Conservation (phyloP, 2,797 vertebrate genomes). For the Chelmon rostratus region DNA sequence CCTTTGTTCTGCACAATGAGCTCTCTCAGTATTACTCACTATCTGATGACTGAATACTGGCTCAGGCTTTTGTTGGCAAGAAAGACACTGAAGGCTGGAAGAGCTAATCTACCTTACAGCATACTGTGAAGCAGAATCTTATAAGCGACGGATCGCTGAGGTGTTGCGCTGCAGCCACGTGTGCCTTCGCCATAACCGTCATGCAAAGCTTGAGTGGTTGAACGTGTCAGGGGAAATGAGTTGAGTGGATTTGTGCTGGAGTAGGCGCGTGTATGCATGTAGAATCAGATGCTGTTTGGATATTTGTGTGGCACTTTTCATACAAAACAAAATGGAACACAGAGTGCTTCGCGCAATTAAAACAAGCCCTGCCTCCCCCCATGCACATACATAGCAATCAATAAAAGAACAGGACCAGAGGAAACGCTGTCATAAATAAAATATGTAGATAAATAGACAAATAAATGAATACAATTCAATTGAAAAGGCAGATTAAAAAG, state of each 20-base stretch:
- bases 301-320: no score
- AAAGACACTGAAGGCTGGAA: constrained; percentile 14
- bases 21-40: constrained; percentile 51
- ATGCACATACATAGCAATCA: no score
- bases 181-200: constrained; percentile 31
- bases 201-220: constrained; percentile 37
- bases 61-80: constrained; percentile 58
- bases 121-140: constrained; percentile 7
- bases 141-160: constrained; percentile 11
- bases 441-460: no score
- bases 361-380: no score
- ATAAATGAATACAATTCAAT: no score
- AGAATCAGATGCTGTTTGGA: no score
- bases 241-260: constrained; percentile 37
- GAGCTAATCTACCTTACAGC: constrained; percentile 29
- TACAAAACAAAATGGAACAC: no score
- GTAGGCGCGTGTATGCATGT: background rate
- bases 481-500: no score
- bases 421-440: no score
- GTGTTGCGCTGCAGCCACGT: constrained; percentile 11
- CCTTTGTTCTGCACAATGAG: constrained; percentile 60
- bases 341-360: no score
- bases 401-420: no score
- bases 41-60: constrained; percentile 50
- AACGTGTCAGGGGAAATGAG: constrained; percentile 29